Base-by-base conservation (phyloP, 2,797 vertebrate genomes). In the Alca torda region DNA sequence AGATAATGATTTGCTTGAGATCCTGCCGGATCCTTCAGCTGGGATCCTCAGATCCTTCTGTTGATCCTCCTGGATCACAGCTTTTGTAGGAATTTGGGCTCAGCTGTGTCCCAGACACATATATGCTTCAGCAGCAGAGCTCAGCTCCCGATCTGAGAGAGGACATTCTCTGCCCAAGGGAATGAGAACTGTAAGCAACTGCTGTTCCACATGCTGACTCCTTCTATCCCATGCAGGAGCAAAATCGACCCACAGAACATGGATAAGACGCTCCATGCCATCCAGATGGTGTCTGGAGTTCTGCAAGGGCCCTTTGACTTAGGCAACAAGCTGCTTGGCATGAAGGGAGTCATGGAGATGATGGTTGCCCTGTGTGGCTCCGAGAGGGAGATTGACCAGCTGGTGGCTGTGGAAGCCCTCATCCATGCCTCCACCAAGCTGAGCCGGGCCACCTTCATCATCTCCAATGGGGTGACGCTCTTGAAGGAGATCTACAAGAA, bases 401-500 rank as follows among this genome's bases (percentile, higher is more conserved):
- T 99, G 97, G 99, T 99, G 80, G 99, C 99, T 0, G 98, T 99
- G 92, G 99, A 99, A 97, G 99, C 99, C 8, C 98, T 99, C 92
- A 99, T 99, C 94, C 99, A 99, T 0, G 98, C 99, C 26, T 99
- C 99, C 61, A 99, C 99, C 48, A 99, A 99, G 97, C 99, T 99
- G 97, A 99, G 99, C 95, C 97, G 99, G 0, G 99, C 99, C 80
- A 98, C 99, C 39, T 99, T 99, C 98, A 99, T 99, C 96, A 99
- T 99, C 95, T 99, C 99, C 93, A 99, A 99, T 0, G 99, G 99
- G 0, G 98, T 99, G 74, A 94, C 98, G 0, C 97, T 99, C 89
- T 98, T 99, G 74, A 99, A 99, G 94, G 98, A 99, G 59, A 99
- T 99, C 95, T 99, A 99, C 97, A 99, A 99, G 98, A 99, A 99